These are phyloP conservation scores for Andinoacara biseriatus DNA, from an alignment of 2,113 vertebrate genomes.

Conservation along the genomic window DNA sequence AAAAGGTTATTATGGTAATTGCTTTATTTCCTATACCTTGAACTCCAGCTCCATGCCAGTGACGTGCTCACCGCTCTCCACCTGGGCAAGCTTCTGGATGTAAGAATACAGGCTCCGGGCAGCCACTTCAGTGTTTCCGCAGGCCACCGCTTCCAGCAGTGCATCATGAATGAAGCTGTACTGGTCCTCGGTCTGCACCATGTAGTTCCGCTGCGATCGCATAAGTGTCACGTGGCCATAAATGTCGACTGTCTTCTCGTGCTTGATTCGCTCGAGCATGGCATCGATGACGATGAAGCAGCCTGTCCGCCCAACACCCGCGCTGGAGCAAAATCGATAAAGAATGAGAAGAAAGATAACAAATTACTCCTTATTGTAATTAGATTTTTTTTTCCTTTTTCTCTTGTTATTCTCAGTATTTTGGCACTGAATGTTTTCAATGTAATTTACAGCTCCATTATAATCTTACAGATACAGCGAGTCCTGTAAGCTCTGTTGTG, in stretches of 20 bases:
- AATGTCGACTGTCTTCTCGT: slow-evolving; percentile 97
- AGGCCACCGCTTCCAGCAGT: slow-evolving; percentile 95
- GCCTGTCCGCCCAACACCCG: slow-evolving; percentile 93
- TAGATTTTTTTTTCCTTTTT: background rate
- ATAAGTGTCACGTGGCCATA: slow-evolving; percentile 98
- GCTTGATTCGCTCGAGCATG: slow-evolving; percentile 97
- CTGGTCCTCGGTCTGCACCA: slow-evolving; percentile 99
- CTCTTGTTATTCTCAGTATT: background rate
- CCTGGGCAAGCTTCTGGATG: slow-evolving; percentile 95
- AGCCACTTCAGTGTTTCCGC: slow-evolving; percentile 95
- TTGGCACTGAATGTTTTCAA: background rate
- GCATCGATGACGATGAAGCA: slow-evolving; percentile 98
- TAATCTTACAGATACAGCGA: background rate
- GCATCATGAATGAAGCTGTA: slow-evolving; percentile 99
- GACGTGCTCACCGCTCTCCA: slow-evolving; percentile 92
- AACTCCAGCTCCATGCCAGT: slow-evolving; percentile 99
- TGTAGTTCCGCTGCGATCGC: slow-evolving; percentile 97
- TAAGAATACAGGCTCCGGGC: slow-evolving; percentile 95
- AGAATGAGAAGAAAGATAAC: background rate
- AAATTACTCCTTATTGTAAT: background rate
- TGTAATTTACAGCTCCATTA: background rate
- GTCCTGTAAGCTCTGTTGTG: slow-evolving; percentile 15
- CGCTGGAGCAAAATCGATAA: slow-evolving; percentile 72
- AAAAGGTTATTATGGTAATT: background rate
- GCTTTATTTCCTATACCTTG: slow-evolving; percentile 82